Evolutionary conservation across 2,888 invertebrate species (phyloP), one percentile per base, ranked within the genome.

Genomic region (Pyrrhosoma nymphula): DNA sequence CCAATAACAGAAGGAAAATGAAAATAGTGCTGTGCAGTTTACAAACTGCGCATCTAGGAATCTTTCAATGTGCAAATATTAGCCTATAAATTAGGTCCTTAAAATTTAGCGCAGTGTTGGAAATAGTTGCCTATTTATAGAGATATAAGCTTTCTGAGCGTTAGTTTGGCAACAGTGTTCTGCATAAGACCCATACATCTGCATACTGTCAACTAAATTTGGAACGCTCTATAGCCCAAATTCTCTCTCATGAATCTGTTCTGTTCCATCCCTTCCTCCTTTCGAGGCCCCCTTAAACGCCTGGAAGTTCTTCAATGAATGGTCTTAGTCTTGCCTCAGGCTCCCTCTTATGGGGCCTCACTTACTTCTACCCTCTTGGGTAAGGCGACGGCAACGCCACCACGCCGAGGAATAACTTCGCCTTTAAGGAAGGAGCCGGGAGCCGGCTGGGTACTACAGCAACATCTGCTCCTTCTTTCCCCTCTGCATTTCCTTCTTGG

Each of bases 261-360:
- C 23, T 47, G 47, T 69, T 26, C 63, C 12, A 60, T 60, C 60
- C 60, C 20, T 60, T 69, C 69, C 26, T 30, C 82, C 1, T 12
- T n/a, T 4, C 26, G 10, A 60, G 56, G n/a, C 39, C 56, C 69
- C 35, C 30, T n/a, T 18, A 35, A 60, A 35, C 30, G 90, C 23
- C 90, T n/a, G 69, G 90, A 30, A 90, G 56, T 63, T 91, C 91
- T 93, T 93, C 93, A 93, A 93, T 93, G 93, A 75, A 93, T n/a
- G 93, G 47, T 69, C 60, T 47, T 35, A 26, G 82, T 14, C 26
- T 16, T 30, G 16, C 18, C 30, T 18, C 35, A 14, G 82, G 8
- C 35, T 35, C 35, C 82, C 82, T 82, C 69, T 69, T 69, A 69
- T 69, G 69, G 69, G 69, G n/a, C n/a, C n/a, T n/a, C n/a, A 1